These are phyloP conservation scores for Clarias gariepinus DNA, from an alignment of 2,113 vertebrate genomes.

Conservation along the genomic window DNA sequence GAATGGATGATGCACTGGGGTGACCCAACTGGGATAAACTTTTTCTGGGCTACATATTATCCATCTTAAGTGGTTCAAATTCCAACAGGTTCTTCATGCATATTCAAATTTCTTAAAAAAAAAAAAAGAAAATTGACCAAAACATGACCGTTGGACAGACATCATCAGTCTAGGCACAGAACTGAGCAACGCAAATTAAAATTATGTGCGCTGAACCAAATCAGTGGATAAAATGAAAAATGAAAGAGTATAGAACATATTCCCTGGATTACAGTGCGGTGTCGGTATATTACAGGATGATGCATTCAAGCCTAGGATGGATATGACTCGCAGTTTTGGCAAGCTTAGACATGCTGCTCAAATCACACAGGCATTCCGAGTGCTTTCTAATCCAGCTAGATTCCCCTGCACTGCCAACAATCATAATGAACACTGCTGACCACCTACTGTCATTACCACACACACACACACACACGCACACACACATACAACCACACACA, in stretches of 20 bases:
- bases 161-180: background rate
- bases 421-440: conserved; percentile 44
- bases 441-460: conserved; percentile 36
- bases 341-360: conserved; percentile 11
- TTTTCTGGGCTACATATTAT: background rate
- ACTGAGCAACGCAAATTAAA: background rate
- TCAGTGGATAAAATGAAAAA: background rate
- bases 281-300: background rate
- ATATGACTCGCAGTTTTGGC: conserved; percentile 6
- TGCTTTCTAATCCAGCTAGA: conserved; percentile 22
- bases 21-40: background rate
- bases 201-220: background rate
- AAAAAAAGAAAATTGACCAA: no score
- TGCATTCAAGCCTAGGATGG: background rate
- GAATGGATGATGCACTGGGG: background rate
- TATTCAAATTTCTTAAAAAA: background rate
- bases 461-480: conserved; percentile 2
- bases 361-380: conserved; percentile 15
- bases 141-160: background rate
- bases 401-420: conserved; percentile 44
- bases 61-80: background rate
- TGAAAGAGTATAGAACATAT: conserved; percentile 18
- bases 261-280: background rate
- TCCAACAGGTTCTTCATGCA: background rate
- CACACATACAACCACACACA: conserved; percentile 10